These are phyloP conservation scores for Adelosebastes latens DNA, from an alignment of 2,797 vertebrate genomes.

Conservation along the genomic window DNA sequence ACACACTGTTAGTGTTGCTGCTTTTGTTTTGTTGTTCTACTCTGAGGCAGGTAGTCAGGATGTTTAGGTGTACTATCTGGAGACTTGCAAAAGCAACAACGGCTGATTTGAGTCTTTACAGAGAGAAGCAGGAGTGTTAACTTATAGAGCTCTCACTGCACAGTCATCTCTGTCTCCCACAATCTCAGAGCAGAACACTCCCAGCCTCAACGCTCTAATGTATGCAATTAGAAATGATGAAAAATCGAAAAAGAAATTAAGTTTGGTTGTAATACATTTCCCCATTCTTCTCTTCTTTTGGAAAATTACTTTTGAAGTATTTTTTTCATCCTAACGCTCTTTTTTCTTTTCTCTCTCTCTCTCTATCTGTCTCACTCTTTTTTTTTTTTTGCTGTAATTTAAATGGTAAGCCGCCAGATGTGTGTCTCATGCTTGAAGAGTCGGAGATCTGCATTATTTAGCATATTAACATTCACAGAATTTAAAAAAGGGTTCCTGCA, in stretches of 20 bases:
- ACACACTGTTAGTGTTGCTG: background rate
- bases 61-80: constrained; percentile 35
- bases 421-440: constrained; percentile 99
- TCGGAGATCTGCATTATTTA: constrained; percentile 99
- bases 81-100: constrained; percentile 55
- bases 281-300: constrained; percentile 87
- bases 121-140: constrained; percentile 26
- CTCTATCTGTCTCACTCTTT: constrained; percentile 82
- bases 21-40: constrained; percentile 2
- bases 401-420: constrained; percentile 99
- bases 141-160: constrained; percentile 68
- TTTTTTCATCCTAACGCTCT: constrained; percentile 64
- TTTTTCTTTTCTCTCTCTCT: constrained; percentile 55
- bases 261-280: constrained; percentile 92
- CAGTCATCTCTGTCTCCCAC: constrained; percentile 60
- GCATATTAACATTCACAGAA: constrained; percentile 99
- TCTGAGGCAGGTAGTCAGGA: constrained; percentile 32
- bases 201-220: constrained; percentile 80
- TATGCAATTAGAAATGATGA: constrained; percentile 90
- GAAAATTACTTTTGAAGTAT: constrained; percentile 95
- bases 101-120: constrained; percentile 26
- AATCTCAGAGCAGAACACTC: constrained; percentile 76
- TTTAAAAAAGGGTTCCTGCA: constrained; percentile 99
- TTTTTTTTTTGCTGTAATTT: constrained; percentile 92
- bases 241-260: constrained; percentile 92